Evolutionary conservation across 2,797 vertebrate genomes (phyloP).

Genomic region (Catostomus latipinnis): DNA sequence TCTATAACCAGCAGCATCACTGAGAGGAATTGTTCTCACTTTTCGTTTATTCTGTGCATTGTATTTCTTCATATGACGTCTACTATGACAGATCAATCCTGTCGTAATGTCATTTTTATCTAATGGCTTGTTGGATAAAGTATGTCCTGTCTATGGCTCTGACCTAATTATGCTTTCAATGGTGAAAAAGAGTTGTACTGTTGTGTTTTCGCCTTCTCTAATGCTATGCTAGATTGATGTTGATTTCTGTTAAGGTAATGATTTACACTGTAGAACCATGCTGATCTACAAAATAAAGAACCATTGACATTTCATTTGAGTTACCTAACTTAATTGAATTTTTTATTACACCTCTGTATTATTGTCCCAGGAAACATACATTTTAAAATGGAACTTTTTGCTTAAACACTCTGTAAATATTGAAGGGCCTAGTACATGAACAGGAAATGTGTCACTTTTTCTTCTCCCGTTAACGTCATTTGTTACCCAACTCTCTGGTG

Average conservation of each 20-base stretch:
- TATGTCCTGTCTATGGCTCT: constrained; percentile 1
- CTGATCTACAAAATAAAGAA: constrained; percentile 6
- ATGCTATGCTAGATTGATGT: not conserved
- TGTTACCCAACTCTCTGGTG: constrained; percentile 71
- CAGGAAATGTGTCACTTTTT: constrained; percentile 67
- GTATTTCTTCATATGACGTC: not conserved
- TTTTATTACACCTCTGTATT: constrained; percentile 18
- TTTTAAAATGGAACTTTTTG: constrained; percentile 28
- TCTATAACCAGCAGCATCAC: not conserved
- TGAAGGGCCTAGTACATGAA: constrained; percentile 36
- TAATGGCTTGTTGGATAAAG: not conserved
- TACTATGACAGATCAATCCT: not conserved
- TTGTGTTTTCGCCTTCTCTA: constrained; percentile 4
- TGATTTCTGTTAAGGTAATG: not conserved
- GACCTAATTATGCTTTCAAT: not conserved
- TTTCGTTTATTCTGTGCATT: not conserved
- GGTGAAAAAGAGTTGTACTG: not conserved
- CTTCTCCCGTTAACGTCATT: constrained; percentile 68
- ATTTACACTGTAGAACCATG: not conserved
- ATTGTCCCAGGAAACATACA: constrained; percentile 6
- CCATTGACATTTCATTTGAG: constrained; percentile 5
- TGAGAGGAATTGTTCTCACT: not conserved
- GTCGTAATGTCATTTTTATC: not conserved
- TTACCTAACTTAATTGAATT: constrained; percentile 34
- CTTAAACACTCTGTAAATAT: constrained; percentile 38